A percentile compares a stretch with the other conserved stretches of the same genome.
phyloP scores from a whole-genome alignment of 2,797 vertebrate genomes.

The Neosilurus mollespiculum region DNA sequence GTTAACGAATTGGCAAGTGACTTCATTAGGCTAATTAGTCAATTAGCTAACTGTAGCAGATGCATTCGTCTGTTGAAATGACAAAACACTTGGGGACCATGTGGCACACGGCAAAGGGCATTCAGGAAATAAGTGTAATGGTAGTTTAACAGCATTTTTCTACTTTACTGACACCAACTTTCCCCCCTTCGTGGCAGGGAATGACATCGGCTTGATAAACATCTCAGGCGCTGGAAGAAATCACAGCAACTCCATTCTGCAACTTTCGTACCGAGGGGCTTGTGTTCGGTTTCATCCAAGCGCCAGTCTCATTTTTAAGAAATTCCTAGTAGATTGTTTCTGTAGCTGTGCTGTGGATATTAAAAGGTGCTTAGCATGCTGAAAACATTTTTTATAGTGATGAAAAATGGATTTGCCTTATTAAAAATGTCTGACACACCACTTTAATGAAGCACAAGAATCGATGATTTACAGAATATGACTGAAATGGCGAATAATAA shows the following conservation, averaged over 20 bases:
- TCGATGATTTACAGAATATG: background rate
- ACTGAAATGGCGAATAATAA: background rate
- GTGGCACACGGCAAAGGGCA: constrained; percentile 52
- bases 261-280: background rate
- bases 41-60: constrained; percentile 54
- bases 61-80: constrained; percentile 57
- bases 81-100: constrained; percentile 48
- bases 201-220: background rate
- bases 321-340: too few relatives aligned
- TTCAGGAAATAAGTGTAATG: constrained; percentile 54
- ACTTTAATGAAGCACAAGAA: background rate
- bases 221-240: background rate
- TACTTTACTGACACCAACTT: constrained; percentile 2
- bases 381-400: background rate
- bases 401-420: background rate
- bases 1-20: constrained; percentile 53
- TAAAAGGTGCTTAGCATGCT: background rate
- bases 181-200: constrained; percentile 31
- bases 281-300: background rate
- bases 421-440: background rate
- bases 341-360: background rate
- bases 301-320: background rate
- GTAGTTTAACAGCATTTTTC: constrained; percentile 41
- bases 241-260: background rate
- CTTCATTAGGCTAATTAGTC: constrained; percentile 62